Percentiles rank a stretch among this genome's conserved stretches.
These are phyloP conservation scores for Mesocentrotus franciscanus DNA, from an alignment of 53 echinoderm and acorn worm species.

Conservation along the genomic window DNA sequence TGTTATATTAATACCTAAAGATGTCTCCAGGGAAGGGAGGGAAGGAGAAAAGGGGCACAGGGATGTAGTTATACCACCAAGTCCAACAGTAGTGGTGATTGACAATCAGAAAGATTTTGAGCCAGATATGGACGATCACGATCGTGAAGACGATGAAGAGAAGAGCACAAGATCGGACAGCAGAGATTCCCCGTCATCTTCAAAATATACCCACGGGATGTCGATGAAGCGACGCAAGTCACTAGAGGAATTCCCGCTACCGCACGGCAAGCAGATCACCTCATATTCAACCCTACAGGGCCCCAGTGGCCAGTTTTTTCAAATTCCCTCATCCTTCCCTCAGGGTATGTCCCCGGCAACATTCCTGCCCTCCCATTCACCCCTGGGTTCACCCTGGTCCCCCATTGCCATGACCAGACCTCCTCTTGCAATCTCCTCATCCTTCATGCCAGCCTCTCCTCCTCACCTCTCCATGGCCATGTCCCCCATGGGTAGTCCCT, in stretches of 20 bases:
- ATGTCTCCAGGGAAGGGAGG: slow-evolving; percentile 77
- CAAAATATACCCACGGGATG: slow-evolving; percentile 72
- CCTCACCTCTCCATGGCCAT: slow-evolving; percentile 78
- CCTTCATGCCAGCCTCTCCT: slow-evolving; percentile 75
- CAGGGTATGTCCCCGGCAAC: slow-evolving; percentile 87
- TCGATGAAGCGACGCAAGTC: slow-evolving; percentile 72
- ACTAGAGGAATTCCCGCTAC: slow-evolving; percentile 66
- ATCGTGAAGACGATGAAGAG: slow-evolving; percentile 65
- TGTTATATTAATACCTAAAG: slow-evolving; percentile 93
- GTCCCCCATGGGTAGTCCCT: slow-evolving; percentile 64
- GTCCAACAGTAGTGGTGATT: slow-evolving; percentile 82
- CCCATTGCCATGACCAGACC: slow-evolving; percentile 66
- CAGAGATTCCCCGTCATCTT: slow-evolving; percentile 73
- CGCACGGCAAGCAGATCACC: slow-evolving; percentile 63
- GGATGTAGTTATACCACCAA: slow-evolving; percentile 83
- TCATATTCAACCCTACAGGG: slow-evolving; percentile 70
- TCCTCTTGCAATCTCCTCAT: slow-evolving; percentile 64
- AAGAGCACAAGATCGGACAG: slow-evolving; percentile 62
- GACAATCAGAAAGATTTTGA: slow-evolving; percentile 64
- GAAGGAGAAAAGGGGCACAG: slow-evolving; percentile 72
- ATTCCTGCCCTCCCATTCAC: slow-evolving; percentile 84
- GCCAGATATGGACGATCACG: slow-evolving; percentile 63
- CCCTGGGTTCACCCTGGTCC: slow-evolving; percentile 71
- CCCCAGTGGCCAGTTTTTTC: slow-evolving; percentile 83
- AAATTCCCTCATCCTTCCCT: slow-evolving; percentile 66